Percentiles rank a stretch among this genome's conserved stretches.
Evolutionary conservation across 1,140 invertebrate species (phyloP).

Genomic region (Teleopsis dalmanni): DNA sequence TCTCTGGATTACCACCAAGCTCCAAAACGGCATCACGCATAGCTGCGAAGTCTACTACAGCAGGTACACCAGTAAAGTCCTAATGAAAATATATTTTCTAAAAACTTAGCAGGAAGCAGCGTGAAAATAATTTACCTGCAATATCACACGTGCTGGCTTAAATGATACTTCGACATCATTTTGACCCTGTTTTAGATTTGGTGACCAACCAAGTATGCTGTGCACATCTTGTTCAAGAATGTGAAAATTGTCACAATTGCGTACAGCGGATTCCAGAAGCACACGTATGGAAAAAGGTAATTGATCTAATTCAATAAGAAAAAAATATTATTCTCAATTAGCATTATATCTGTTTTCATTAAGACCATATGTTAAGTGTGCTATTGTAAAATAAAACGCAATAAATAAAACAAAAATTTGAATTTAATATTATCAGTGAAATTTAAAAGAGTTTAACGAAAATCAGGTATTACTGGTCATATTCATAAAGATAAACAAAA

Average conservation of each 20-base stretch:
- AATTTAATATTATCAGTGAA: too few species aligned
- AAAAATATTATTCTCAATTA: too few species aligned
- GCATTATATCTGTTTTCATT: too few species aligned
- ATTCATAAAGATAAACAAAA: too few species aligned
- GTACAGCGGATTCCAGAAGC: conserved; percentile 86
- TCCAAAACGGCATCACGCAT: conserved; percentile 92
- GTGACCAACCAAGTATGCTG: conserved; percentile 86
- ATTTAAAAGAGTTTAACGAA: too few species aligned
- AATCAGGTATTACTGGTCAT: too few species aligned
- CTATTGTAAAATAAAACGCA: too few species aligned
- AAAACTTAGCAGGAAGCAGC: too few species aligned
- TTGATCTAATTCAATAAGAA: conserved; percentile 47
- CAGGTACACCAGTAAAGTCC: conserved; percentile 95
- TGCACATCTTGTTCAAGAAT: conserved; percentile 78
- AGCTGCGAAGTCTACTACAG: conserved; percentile 96
- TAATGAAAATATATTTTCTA: conserved; percentile 38
- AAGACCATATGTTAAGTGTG: too few species aligned
- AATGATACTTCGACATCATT: conserved; percentile 89
- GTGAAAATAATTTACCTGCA: conserved; percentile 70
- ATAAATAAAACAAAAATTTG: too few species aligned
- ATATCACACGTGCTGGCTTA: conserved; percentile 88
- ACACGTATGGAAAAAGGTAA: conserved; percentile 93
- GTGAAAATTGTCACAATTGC: conserved; percentile 95
- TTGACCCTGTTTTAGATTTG: conserved; percentile 54
- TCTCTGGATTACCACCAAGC: conserved; percentile 80